These are phyloP conservation scores for Lynx canadensis DNA, from an alignment of 2,113 vertebrate species.

Conservation along the genomic window DNA sequence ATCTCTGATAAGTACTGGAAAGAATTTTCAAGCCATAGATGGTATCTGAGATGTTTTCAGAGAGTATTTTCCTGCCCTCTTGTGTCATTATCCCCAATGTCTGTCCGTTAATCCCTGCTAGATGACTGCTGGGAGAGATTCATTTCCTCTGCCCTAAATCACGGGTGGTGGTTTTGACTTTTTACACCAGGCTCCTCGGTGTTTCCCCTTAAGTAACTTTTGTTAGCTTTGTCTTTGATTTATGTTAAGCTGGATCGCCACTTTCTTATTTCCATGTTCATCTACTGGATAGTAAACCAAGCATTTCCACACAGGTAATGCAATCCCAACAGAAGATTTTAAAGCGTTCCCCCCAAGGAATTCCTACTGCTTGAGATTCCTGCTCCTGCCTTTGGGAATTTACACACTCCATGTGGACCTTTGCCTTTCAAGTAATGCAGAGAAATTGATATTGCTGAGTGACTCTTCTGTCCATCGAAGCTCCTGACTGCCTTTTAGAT, in stretches of 20 bases:
- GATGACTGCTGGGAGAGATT: background rate
- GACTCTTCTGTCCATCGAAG: background rate
- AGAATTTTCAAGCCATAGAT: background rate
- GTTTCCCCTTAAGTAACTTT: background rate
- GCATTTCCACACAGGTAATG: background rate
- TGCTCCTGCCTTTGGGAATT: slow-evolving; percentile 24
- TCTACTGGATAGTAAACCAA: background rate
- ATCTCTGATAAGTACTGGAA: slow-evolving; percentile 28
- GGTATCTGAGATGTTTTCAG: background rate
- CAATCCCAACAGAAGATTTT: slow-evolving; percentile 20
- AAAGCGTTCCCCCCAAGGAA: background rate
- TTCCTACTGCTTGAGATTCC: slow-evolving; percentile 32
- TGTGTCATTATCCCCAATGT: background rate
- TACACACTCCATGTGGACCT: background rate
- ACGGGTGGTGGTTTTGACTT: background rate
- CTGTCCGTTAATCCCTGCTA: background rate
- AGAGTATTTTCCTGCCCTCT: background rate
- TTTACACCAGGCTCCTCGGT: background rate
- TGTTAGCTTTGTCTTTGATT: slow-evolving; percentile 30
- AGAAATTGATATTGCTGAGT: slow-evolving; percentile 32
- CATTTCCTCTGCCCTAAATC: background rate
- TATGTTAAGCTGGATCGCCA: background rate
- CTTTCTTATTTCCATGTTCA: background rate
- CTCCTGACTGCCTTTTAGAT: background rate
- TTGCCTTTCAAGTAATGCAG: slow-evolving; percentile 45